Percentiles rank a stretch among this genome's conserved stretches.
These are phyloP conservation scores for Eupithecia subumbrata DNA, from an alignment of 2,888 invertebrate genomes.

Conservation along the genomic window DNA sequence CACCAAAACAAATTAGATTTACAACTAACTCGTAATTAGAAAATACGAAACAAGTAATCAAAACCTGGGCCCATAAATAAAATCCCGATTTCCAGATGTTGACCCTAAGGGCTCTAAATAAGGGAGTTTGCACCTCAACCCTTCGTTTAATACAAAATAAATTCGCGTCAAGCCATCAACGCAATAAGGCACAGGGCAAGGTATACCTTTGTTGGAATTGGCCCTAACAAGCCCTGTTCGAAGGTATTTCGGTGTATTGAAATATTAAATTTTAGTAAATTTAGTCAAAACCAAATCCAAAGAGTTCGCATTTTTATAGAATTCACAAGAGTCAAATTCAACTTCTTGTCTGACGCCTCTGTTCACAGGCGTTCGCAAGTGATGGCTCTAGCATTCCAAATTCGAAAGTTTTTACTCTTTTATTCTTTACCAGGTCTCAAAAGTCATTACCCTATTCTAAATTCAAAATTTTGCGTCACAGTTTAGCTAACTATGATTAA, in stretches of 20 bases:
- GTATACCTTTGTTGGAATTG: not conserved
- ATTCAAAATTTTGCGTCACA: slow-evolving; percentile 1
- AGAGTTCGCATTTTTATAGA: too few species aligned
- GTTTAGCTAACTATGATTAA: not conserved
- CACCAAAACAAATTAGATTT: slow-evolving; percentile 25
- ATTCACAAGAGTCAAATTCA: too few species aligned
- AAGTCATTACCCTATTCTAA: not conserved
- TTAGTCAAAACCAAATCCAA: not conserved
- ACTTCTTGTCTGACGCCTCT: too few species aligned
- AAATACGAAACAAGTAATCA: slow-evolving; percentile 47
- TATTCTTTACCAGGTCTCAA: not conserved
- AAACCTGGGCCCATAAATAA: slow-evolving; percentile 50
- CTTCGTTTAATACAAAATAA: slow-evolving; percentile 79
- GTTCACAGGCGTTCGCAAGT: not conserved
- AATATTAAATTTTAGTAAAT: not conserved
- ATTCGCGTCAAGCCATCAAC: slow-evolving; percentile 79
- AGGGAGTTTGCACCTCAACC: slow-evolving; percentile 73
- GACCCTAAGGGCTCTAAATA: slow-evolving; percentile 72
- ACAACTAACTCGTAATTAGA: slow-evolving; percentile 36
- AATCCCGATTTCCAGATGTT: slow-evolving; percentile 65
- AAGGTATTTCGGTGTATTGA: not conserved
- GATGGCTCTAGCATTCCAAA: not conserved
- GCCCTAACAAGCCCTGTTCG: not conserved
- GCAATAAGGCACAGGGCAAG: slow-evolving; percentile 71
- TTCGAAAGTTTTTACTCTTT: not conserved